Evolutionary conservation across 2,797 vertebrate species (phyloP).

Genomic region (Ctenochaetus hawaiiensis): DNA sequence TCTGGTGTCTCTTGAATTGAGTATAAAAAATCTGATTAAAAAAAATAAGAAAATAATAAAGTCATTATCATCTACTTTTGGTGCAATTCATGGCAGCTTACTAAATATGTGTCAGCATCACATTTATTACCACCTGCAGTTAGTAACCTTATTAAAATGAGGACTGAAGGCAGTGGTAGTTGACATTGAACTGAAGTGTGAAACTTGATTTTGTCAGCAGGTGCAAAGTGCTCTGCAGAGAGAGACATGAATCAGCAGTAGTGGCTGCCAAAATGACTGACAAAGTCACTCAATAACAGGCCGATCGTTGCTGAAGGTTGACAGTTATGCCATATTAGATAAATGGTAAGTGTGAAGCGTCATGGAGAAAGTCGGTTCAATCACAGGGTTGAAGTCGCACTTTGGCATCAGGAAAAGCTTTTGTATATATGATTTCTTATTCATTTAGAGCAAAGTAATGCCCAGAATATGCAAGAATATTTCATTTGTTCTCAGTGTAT

Average conservation of each 20-base stretch:
- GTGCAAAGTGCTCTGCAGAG: conserved; percentile 53
- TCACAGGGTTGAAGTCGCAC: neutral
- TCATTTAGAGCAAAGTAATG: neutral
- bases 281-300: conserved; percentile 69
- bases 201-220: conserved; percentile 65
- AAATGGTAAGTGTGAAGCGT: conserved; percentile 46
- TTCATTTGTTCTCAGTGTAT: neutral
- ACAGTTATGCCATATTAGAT: conserved; percentile 51
- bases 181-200: conserved; percentile 56
- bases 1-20: conserved; percentile 7
- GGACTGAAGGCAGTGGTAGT: conserved; percentile 21
- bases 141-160: conserved; percentile 41
- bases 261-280: conserved; percentile 68
- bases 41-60: conserved; percentile 8
- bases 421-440: conserved; percentile 2
- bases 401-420: neutral
- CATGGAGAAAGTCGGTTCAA: conserved; percentile 10
- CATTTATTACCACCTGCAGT: conserved; percentile 41
- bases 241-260: conserved; percentile 70
- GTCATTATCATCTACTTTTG: conserved; percentile 17
- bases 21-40: conserved; percentile 21
- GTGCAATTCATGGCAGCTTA: conserved; percentile 26
- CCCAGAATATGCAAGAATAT: conserved; percentile 3
- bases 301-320: conserved; percentile 52
- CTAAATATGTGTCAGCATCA: conserved; percentile 36